Conservation (phyloP, 2,888 invertebrate species). For the Mimas tiliae region DNA sequence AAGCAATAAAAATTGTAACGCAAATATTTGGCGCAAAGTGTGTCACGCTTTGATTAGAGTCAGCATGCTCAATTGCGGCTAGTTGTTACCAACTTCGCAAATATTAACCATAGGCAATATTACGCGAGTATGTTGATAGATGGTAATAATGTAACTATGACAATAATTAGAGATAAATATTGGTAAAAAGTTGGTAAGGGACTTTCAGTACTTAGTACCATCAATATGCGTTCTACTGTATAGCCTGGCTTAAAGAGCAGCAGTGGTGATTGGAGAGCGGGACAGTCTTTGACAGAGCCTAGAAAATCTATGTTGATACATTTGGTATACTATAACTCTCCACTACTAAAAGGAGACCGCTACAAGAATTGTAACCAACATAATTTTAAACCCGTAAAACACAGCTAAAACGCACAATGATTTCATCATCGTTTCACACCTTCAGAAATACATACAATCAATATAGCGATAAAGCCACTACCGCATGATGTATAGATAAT, state of each 20-base stretch:
- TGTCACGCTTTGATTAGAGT: slow-evolving; percentile 63
- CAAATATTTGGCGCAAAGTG: slow-evolving; percentile 56
- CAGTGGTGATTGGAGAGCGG: too few species aligned
- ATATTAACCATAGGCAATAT: slow-evolving; percentile 1
- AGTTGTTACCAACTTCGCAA: slow-evolving; percentile 39
- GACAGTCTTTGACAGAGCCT: too few species aligned
- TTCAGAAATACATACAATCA: background rate
- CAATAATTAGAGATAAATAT: background rate
- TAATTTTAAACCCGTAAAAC: background rate
- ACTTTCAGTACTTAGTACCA: too few species aligned
- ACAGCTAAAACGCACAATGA: background rate
- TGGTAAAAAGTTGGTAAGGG: background rate
- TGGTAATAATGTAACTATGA: background rate
- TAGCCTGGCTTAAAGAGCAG: too few species aligned
- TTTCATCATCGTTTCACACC: background rate
- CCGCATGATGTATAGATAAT: background rate
- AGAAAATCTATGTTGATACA: too few species aligned
- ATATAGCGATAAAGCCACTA: background rate
- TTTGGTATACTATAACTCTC: too few species aligned
- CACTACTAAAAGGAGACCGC: background rate
- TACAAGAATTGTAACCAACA: background rate
- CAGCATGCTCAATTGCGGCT: slow-evolving; percentile 62
- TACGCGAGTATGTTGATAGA: background rate
- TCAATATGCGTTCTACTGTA: too few species aligned
- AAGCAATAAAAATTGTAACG: slow-evolving; percentile 46